Evolutionary conservation across 2,888 invertebrate species (phyloP).

Genomic region (Oegoconia quadripuncta): DNA sequence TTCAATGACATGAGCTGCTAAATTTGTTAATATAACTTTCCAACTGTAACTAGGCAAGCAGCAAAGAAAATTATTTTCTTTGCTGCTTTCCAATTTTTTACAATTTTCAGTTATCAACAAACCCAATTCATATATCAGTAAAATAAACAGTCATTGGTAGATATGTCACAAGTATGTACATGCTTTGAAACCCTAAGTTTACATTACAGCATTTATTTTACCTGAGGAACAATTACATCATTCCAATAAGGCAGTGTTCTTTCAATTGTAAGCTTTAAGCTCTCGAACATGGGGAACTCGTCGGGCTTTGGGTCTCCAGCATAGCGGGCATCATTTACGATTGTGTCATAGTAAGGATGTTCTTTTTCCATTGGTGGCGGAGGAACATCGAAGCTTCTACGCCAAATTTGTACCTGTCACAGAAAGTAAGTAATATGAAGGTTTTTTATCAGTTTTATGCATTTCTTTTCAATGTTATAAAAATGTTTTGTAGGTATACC

Average conservation of each 20-base stretch:
- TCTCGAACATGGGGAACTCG: slow-evolving; percentile 90
- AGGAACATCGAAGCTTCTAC: slow-evolving; percentile 89
- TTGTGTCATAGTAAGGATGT: slow-evolving; percentile 86
- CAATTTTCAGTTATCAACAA: too few species aligned
- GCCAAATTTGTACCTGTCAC: slow-evolving; percentile 88
- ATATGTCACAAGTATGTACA: neutral
- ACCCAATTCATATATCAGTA: too few species aligned
- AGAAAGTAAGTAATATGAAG: neutral
- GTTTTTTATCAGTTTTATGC: neutral
- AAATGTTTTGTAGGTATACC: too few species aligned
- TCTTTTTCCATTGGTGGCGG: slow-evolving; percentile 89
- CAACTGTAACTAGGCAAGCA: too few species aligned
- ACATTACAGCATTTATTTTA: slow-evolving; percentile 21
- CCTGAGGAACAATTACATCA: slow-evolving; percentile 86
- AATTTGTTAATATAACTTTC: too few species aligned
- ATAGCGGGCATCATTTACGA: slow-evolving; percentile 87
- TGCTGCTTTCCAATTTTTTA: too few species aligned
- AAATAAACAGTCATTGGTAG: too few species aligned
- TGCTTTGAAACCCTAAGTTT: neutral
- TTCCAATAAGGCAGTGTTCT: slow-evolving; percentile 94
- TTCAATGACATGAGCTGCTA: too few species aligned
- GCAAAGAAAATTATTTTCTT: too few species aligned
- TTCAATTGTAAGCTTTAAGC: slow-evolving; percentile 88
- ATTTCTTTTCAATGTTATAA: neutral
- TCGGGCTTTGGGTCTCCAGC: slow-evolving; percentile 84